phyloP scores from a whole-genome alignment of 2,888 invertebrate species.

The Diachrysia chrysitis region DNA sequence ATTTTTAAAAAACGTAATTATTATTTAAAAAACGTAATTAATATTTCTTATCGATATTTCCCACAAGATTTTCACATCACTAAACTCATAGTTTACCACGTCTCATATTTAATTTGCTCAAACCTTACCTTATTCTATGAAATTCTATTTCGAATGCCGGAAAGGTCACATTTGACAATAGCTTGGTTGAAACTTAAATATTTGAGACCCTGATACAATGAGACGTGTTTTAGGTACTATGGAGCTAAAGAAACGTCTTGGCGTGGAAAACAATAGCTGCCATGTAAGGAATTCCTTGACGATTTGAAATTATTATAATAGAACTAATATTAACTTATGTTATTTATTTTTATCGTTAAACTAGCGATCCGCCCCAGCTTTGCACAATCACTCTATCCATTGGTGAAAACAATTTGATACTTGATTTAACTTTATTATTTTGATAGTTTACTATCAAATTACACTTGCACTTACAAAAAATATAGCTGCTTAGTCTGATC shows the following conservation, averaged over 20 bases:
- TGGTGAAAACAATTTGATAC: neutral
- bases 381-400: too few relatives aligned
- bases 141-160: slow-evolving; percentile 27
- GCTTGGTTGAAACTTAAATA: slow-evolving; percentile 44
- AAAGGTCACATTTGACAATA: slow-evolving; percentile 46
- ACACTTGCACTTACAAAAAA: neutral
- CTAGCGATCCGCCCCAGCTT: too few relatives aligned
- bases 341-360: too few relatives aligned
- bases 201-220: slow-evolving; percentile 43
- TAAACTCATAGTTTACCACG: slow-evolving; percentile 48
- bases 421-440: neutral
- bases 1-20: too few relatives aligned
- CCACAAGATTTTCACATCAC: neutral
- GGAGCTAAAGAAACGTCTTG: slow-evolving; percentile 23
- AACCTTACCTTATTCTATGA: slow-evolving; percentile 34
- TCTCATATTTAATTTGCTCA: slow-evolving; percentile 52
- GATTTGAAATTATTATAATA: neutral
- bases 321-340: neutral
- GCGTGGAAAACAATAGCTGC: slow-evolving; percentile 38
- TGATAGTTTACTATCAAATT: neutral
- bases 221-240: slow-evolving; percentile 41
- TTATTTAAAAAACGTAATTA: too few relatives aligned
- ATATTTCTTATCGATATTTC: neutral
- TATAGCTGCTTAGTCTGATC: neutral
- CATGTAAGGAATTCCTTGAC: neutral